Conservation (phyloP, 1,140 invertebrate species). For the Pantala flavescens region DNA sequence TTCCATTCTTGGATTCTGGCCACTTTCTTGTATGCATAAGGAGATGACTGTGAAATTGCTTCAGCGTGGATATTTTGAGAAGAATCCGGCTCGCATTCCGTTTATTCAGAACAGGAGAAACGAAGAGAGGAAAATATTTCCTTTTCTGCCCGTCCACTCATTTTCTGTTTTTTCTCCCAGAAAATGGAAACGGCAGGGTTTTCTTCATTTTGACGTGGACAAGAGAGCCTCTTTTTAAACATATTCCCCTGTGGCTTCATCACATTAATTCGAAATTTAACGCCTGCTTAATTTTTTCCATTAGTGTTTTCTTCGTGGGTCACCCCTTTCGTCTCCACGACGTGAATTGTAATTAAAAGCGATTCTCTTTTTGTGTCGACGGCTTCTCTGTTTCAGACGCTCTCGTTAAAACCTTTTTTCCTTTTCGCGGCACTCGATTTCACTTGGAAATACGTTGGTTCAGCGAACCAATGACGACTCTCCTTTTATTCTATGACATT, state of each 20-base stretch:
- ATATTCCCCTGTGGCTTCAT: neutral
- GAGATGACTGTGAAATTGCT: conserved; percentile 9
- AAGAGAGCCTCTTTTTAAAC: neutral
- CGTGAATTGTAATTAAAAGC: no score
- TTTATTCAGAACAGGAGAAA: neutral
- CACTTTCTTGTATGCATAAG: conserved; percentile 6
- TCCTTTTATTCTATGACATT: no score
- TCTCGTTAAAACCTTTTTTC: no score
- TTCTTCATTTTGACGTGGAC: no score
- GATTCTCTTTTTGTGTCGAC: no score
- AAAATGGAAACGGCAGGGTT: no score
- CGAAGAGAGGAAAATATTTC: neutral
- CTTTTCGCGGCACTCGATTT: no score
- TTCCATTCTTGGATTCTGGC: neutral
- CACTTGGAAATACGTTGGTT: no score
- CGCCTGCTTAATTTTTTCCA: neutral
- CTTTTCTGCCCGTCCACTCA: neutral
- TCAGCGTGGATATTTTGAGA: neutral
- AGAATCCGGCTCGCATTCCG: neutral
- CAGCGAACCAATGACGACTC: no score
- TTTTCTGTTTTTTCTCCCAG: neutral
- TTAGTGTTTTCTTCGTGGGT: neutral
- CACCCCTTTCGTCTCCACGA: neutral
- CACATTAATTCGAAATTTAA: neutral
- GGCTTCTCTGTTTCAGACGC: no score